Base-by-base conservation (phyloP, 2,888 invertebrate genomes). In the Isoperla grammatica region DNA sequence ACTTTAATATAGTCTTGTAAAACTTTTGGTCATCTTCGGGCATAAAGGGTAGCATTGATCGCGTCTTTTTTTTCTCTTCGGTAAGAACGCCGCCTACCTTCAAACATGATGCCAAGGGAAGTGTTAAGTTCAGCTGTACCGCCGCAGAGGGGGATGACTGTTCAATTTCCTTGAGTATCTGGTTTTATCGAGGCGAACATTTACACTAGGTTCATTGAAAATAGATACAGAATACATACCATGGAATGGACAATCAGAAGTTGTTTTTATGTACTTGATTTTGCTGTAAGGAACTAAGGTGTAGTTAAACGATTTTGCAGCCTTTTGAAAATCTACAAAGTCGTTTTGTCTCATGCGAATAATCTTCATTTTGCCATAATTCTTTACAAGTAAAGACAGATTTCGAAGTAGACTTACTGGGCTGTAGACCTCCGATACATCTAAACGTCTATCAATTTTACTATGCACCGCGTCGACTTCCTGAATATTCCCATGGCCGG, bases 261-360 rank as follows among this genome's bases (percentile, higher is more conserved):
- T n/a, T n/a, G 29, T 35, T 15, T 15, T 35, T 4, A 50, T 13
- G 2, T 50, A 37, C 12, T 50, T 50, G 8, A 50, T 37, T 12
- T 35, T 29, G 15, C 35, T 13, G 50, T 35, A 50, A 2, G 50
- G 50, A 13, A 50, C 50, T 17, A 23, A 13, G 37, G n/a, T 35
- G 15, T n/a, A 50, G 12, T 29, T 29, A 9, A 23, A 15, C 9
- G 13, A 8, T n/a, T 9, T 9, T 5, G 50, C n/a, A 4, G n/a
- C 50, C 2, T 15, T 13, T 35, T 50, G 8, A 12, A 17, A 69
- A 90, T 91, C 64, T 87, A 80, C 68, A 17, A 29, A 50, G 19
- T 50, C 50, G 4, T 22, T 29, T 29, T 50, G 29, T 13, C 19
- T 29, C 50, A 50, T 50, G 3, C 15, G 29, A 50, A 35, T 50